Base-by-base conservation (phyloP, 2,113 vertebrate genomes). In the Ia io region DNA sequence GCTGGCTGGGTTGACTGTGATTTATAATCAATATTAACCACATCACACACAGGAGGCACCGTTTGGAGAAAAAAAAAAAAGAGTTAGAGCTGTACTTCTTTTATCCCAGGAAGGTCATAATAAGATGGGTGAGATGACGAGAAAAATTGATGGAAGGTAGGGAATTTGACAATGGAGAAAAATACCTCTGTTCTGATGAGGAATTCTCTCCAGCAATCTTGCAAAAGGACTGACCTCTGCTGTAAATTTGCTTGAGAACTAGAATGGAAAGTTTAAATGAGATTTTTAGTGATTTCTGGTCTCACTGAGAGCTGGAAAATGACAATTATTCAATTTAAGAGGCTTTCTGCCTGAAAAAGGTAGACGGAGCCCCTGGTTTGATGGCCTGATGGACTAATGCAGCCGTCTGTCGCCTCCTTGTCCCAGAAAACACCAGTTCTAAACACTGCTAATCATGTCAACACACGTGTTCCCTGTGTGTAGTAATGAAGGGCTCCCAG, bases 201-300 rank as follows among this genome's bases (percentile, higher is more conserved):
- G 84, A 96, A 96, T 95, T 95, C 95, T 95, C 96, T 91, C 93
- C 61, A 93, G 97, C 95, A 94, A 90, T 97, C 97, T 97, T 93
- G 94, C 95, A 77, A 78, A 97, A 97, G 44, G 79, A 85, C 96
- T 97, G 92, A 96, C 88, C 94, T 95, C 90, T 86, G 61, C 93
- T 92, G 89, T 95, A 97, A 97, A 98, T 98, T 97, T 97, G 94
- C 96, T 97, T 94, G 95, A 97, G 89, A 98, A 98, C 76, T 79
- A 97, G 94, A 97, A 98, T 0, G 7, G 85, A 97, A 97, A 97
- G 95, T 97, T 97, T 94, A 98, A 98, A 97, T 97, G 96, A 97
- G 97, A 96, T 97, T 96, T 98, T 97, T 94, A 97, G 96, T 98
- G 97, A 98, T 97, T 98, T 98, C 98, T 98, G 96, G 96, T 90